A percentile compares a stretch with the other conserved stretches of the same genome.
Conservation (phyloP, 2,113 vertebrate species). For the Hypocryptadius cinnamomeus region DNA sequence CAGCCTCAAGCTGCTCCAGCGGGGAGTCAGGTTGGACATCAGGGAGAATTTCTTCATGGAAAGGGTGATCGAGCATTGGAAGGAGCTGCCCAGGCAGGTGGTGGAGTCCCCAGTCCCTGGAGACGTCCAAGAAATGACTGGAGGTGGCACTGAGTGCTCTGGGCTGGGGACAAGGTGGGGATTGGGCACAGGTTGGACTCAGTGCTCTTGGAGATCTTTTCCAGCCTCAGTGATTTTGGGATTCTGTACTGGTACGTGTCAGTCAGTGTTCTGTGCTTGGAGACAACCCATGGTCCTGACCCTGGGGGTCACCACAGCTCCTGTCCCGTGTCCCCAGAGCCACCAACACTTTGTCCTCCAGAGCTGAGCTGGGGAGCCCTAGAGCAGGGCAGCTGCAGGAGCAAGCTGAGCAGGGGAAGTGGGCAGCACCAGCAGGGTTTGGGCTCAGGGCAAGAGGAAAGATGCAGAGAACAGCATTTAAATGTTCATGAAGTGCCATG, state of each 20-base stretch:
- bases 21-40: background rate
- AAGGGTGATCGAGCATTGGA: background rate
- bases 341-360: background rate
- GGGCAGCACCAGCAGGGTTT: background rate
- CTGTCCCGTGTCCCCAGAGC: background rate
- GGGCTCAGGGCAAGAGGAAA: background rate
- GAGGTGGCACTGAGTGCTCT: background rate
- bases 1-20: fast-evolving
- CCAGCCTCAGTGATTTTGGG: background rate
- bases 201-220: background rate
- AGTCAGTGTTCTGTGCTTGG: background rate
- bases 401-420: background rate
- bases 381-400: background rate
- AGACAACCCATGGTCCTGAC: fast-evolving
- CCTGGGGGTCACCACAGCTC: background rate
- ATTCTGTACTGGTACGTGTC: fast-evolving
- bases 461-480: background rate
- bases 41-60: background rate
- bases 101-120: background rate
- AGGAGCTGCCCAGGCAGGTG: background rate
- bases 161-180: background rate
- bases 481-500: fast-evolving
- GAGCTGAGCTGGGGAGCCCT: background rate
- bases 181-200: fast-evolving
- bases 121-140: background rate